Evolutionary conservation across 2,888 invertebrate species (phyloP).

Genomic region (Schizaphis graminum): DNA sequence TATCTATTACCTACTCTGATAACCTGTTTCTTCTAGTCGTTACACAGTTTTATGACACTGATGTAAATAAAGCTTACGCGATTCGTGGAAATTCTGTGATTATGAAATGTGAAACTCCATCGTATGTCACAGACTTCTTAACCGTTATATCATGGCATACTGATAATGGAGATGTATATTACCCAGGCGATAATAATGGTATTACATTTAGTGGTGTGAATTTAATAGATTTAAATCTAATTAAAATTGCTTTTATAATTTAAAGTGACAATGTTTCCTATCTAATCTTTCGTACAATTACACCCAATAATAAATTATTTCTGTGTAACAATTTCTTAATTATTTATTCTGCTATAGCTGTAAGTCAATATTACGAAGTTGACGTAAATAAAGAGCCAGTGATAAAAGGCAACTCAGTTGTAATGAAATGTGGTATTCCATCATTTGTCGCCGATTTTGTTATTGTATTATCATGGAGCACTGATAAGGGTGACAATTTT

Average conservation of each 20-base stretch:
- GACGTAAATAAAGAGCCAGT: slow-evolving; percentile 91
- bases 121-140: slow-evolving; percentile 93
- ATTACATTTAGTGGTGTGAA: slow-evolving; percentile 39
- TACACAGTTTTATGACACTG: slow-evolving; percentile 84
- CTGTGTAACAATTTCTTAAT: neutral
- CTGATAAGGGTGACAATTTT: slow-evolving; percentile 82
- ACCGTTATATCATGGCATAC: slow-evolving; percentile 89
- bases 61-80: slow-evolving; percentile 89
- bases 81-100: slow-evolving; percentile 91
- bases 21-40: slow-evolving; percentile 75
- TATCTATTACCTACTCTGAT: neutral
- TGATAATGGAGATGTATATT: slow-evolving; percentile 82
- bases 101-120: slow-evolving; percentile 90
- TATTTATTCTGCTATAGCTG: slow-evolving; percentile 74
- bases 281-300: neutral
- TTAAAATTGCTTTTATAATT: neutral
- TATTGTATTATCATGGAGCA: slow-evolving; percentile 87
- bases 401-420: slow-evolving; percentile 89
- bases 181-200: slow-evolving; percentile 72
- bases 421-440: slow-evolving; percentile 90
- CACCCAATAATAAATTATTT: neutral
- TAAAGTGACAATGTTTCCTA: slow-evolving; percentile 28
- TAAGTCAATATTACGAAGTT: slow-evolving; percentile 85
- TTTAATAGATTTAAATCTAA: neutral
- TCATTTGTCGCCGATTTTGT: slow-evolving; percentile 95